phyloP scores from a whole-genome alignment of 2,113 vertebrate genomes.

The Pampusana beccarii region DNA sequence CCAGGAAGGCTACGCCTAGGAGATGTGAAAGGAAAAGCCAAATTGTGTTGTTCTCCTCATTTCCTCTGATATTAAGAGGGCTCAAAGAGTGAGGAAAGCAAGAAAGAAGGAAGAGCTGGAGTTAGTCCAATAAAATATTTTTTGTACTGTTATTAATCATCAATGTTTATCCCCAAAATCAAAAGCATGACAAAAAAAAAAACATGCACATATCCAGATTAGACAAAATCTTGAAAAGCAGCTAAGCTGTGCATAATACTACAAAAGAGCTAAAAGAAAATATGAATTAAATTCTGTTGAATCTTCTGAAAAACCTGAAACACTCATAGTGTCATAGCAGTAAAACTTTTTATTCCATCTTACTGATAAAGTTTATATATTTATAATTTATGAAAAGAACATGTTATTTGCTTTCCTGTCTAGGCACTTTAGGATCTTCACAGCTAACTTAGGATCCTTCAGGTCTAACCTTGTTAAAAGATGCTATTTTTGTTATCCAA shows the following conservation, averaged over 20 bases:
- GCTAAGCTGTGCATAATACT: not conserved
- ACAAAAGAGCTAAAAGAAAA: not conserved
- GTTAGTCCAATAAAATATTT: not conserved
- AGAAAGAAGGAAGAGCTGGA: not conserved
- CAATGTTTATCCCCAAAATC: not conserved
- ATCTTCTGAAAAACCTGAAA: not conserved
- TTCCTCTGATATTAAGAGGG: not conserved
- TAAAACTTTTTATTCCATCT: not conserved
- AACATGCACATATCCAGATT: not conserved
- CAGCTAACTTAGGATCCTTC: not conserved
- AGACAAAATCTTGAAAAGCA: not conserved
- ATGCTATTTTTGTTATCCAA: not conserved
- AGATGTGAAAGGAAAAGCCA: conserved; percentile 16
- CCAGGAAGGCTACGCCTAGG: not conserved
- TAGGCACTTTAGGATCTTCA: not conserved
- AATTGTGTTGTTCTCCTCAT: not conserved
- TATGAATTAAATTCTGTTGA: not conserved
- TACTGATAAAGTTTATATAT: not conserved
- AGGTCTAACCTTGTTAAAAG: not conserved
- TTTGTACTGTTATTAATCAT: not conserved
- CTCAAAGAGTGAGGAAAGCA: not conserved
- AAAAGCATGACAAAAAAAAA: not conserved
- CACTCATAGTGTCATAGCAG: not conserved
- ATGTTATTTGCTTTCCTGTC: not conserved
- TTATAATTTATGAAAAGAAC: not conserved